A percentile compares a stretch with the other conserved stretches of the same genome.
Conservation (phyloP, 2,888 invertebrate genomes). For the Cyclophora albipunctata region DNA sequence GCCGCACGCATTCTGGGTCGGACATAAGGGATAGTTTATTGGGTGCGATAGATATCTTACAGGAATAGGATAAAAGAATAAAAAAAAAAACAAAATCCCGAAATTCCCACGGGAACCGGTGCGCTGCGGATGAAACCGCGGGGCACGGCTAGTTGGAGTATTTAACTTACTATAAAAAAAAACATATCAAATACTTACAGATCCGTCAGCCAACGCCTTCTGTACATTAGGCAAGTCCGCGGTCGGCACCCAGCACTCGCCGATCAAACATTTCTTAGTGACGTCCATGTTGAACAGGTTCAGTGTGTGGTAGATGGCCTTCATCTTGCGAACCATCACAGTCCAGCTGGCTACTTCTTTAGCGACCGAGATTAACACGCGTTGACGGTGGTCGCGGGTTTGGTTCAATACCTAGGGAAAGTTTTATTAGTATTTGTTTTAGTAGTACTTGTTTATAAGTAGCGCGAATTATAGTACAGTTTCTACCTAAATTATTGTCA, state of each 20-base stretch:
- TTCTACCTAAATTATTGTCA: no score
- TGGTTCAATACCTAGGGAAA: constrained; percentile 84
- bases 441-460: not conserved
- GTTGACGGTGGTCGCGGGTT: constrained; percentile 93
- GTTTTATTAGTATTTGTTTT: not conserved
- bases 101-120: no score
- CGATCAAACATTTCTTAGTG: constrained; percentile 89
- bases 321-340: constrained; percentile 93
- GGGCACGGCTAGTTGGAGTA: no score
- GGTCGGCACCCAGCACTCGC: constrained; percentile 89
- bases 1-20: constrained; percentile 79
- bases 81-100: no score
- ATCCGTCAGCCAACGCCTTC: constrained; percentile 86
- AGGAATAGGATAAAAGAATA: no score
- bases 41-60: not conserved
- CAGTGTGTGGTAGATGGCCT: constrained; percentile 92
- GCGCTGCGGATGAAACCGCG: no score
- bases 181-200: constrained; percentile 67
- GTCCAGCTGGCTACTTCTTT: constrained; percentile 93
- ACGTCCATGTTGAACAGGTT: constrained; percentile 92
- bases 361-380: constrained; percentile 90
- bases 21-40: no score
- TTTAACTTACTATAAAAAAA: no score
- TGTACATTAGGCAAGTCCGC: constrained; percentile 84
- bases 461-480: no score